Base-by-base conservation (phyloP, 2,888 invertebrate species). In the Metacarcinus magister region DNA sequence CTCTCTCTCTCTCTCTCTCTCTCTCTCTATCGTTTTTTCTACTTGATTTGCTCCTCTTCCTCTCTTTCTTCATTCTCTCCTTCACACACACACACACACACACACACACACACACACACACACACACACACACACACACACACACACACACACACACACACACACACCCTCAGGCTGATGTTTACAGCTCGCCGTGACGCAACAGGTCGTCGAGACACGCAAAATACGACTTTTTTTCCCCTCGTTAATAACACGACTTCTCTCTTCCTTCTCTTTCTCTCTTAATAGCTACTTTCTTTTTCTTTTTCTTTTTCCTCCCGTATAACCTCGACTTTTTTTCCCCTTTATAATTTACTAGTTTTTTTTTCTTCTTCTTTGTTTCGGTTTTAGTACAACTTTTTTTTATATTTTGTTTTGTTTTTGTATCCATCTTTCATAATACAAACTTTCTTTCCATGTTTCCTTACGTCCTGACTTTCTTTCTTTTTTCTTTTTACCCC, bases 71-170 rank as follows among this genome's bases (percentile, higher is more conserved):
- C 75, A n/a, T 75, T 28, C 75, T 19, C 75, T 7, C 75, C n/a
- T 23, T 28, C 28, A n/a, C 28, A 23, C 75, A 75, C 75, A 75
- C 75, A 75, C 75, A 75, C 75, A 67, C 67, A 75, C 75, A 75
- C 75, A 75, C 75, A 75, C 75, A 75, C 75, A 75, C 75, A 75
- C 75, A 75, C 75, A 75, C 75, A 75, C 75, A 75, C 75, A 75
- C 75, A 75, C 75, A 75, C 75, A 75, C 75, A 75, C 75, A 75
- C 75, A 75, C 75, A 75, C 75, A 75, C 75, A 75, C 75, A 75
- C 75, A 75, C 75, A 75, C 75, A 75, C 75, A 75, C 75, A 75
- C 75, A 75, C 75, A n/a, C 75, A 23, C 75, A n/a, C 75, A 75
- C 75, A 75, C 75, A 23, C n/a, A n/a, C 75, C 2, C n/a, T 19